These are phyloP conservation scores for Damaliscus lunatus DNA, from an alignment of 2,113 vertebrate genomes.

Conservation along the genomic window DNA sequence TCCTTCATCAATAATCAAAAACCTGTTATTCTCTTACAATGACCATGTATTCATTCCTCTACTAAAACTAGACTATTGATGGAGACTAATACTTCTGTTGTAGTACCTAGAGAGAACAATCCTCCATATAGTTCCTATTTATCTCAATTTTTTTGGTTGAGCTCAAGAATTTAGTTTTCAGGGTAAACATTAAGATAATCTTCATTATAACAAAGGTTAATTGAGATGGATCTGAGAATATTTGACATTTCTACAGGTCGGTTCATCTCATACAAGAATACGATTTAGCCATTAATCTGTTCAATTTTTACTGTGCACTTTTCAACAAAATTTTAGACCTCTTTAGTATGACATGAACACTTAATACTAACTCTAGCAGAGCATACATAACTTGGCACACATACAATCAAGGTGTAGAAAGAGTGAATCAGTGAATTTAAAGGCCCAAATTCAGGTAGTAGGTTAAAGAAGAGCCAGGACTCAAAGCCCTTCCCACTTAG, in stretches of 20 bases:
- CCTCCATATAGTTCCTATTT: background rate
- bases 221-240: background rate
- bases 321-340: background rate
- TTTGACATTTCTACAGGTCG: background rate
- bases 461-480: background rate
- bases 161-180: background rate
- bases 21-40: background rate
- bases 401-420: background rate
- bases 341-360: background rate
- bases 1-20: background rate
- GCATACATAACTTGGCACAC: background rate
- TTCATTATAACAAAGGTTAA: background rate
- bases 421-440: background rate
- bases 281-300: background rate
- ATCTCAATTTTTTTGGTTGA: background rate
- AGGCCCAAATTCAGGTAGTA: background rate
- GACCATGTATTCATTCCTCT: background rate
- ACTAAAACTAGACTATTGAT: background rate
- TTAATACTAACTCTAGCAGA: background rate
- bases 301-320: background rate
- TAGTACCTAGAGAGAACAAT: background rate
- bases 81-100: background rate
- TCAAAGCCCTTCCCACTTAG: background rate
- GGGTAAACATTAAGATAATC: background rate
- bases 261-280: background rate